Conservation (phyloP, 2,888 invertebrate genomes). For the Spodoptera picta region DNA sequence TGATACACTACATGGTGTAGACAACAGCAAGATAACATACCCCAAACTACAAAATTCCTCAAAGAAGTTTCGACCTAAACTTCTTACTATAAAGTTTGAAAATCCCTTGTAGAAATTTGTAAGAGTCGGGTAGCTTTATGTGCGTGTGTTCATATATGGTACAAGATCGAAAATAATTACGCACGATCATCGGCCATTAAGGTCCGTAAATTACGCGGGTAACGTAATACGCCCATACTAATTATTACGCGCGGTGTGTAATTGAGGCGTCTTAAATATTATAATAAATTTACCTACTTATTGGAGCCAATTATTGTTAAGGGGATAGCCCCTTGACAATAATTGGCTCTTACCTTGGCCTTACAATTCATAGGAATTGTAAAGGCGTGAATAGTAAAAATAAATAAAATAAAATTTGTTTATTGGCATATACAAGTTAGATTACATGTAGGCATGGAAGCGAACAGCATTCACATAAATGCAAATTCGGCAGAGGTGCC, state of each 20-base stretch:
- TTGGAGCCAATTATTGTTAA: constrained; percentile 61
- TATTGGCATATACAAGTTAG: too few species aligned
- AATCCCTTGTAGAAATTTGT: constrained; percentile 15
- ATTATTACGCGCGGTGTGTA: constrained; percentile 66
- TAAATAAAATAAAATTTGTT: too few species aligned
- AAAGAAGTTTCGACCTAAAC: too few species aligned
- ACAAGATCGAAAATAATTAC: constrained; percentile 75
- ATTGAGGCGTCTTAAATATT: constrained; percentile 67
- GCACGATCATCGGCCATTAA: constrained; percentile 74
- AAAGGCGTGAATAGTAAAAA: not conserved
- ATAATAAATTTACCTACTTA: constrained; percentile 66
- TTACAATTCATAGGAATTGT: not conserved
- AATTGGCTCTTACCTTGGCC: too few species aligned
- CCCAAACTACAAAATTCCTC: too few species aligned
- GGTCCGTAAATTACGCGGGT: constrained; percentile 73
- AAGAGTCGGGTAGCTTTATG: too few species aligned
- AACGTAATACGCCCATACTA: constrained; percentile 72
- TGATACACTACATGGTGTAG: too few species aligned
- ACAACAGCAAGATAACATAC: too few species aligned
- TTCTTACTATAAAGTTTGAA: not conserved
- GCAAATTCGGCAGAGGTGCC: too few species aligned
- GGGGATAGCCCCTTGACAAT: constrained; percentile 29
- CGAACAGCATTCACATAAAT: too few species aligned
- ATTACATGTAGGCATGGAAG: too few species aligned
- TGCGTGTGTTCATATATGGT: constrained; percentile 13